Conservation (phyloP, 2,113 vertebrate species). For the Puma concolor region DNA sequence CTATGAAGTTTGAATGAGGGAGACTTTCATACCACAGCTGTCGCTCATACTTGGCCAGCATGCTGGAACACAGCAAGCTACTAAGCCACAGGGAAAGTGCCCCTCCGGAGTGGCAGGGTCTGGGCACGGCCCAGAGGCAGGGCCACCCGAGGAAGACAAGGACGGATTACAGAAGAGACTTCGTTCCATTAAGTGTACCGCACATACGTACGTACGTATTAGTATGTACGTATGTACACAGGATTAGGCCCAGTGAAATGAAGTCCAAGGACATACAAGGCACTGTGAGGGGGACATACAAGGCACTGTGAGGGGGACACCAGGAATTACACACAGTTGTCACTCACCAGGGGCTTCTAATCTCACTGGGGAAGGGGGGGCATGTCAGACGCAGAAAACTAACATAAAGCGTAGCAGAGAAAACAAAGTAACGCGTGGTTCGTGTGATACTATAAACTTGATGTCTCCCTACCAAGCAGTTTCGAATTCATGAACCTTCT, state of each 20-base stretch:
- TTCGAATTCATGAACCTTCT: neutral
- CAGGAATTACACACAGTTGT: neutral
- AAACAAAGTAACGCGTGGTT: neutral
- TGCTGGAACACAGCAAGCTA: neutral
- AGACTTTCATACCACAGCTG: constrained; percentile 33
- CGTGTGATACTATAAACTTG: neutral
- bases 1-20: constrained; percentile 17
- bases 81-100: neutral
- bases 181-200: neutral
- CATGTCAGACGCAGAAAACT: neutral
- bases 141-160: neutral
- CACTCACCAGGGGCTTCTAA: neutral
- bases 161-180: neutral
- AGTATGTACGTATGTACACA: too few species aligned
- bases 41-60: neutral
- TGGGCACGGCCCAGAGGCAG: neutral
- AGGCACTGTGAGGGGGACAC: neutral
- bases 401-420: neutral
- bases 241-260: neutral
- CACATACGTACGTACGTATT: accelerated
- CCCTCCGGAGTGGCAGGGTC: neutral
- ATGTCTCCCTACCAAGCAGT: neutral
- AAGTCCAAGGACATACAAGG: neutral
- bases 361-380: neutral
- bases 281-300: neutral